Percentiles rank a stretch among this genome's conserved stretches.
Evolutionary conservation across 2,113 vertebrate genomes (phyloP).

Genomic region (Melospiza melodia): DNA sequence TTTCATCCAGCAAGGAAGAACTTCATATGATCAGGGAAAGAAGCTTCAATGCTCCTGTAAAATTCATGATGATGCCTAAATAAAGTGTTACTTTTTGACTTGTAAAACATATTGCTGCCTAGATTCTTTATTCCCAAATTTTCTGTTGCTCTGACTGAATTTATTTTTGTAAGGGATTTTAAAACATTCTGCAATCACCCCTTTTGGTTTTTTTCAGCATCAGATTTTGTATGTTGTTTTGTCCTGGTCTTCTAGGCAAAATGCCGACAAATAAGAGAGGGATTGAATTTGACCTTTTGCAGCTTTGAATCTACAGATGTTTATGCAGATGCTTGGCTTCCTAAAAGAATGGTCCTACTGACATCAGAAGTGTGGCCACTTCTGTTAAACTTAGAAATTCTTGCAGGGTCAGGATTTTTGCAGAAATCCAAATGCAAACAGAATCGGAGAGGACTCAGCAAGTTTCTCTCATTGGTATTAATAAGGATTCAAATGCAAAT

Average conservation of each 20-base stretch:
- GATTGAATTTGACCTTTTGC: conserved; percentile 9
- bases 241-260: neutral
- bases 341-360: neutral
- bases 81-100: neutral
- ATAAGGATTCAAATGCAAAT: neutral
- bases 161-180: neutral
- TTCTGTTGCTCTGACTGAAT: neutral
- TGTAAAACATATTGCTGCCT: neutral
- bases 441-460: neutral
- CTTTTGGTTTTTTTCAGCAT: neutral
- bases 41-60: neutral
- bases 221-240: neutral
- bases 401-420: neutral
- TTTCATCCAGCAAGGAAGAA: neutral
- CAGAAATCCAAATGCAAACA: neutral
- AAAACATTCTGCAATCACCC: neutral
- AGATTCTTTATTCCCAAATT: neutral
- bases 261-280: neutral
- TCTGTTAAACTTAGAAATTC: neutral
- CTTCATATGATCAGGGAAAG: neutral
- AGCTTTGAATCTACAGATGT: neutral
- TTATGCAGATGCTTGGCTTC: neutral
- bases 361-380: neutral
- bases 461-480: neutral
- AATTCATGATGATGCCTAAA: neutral